Base-by-base conservation (phyloP, 2,888 invertebrate species). In the Achlya flavicornis region DNA sequence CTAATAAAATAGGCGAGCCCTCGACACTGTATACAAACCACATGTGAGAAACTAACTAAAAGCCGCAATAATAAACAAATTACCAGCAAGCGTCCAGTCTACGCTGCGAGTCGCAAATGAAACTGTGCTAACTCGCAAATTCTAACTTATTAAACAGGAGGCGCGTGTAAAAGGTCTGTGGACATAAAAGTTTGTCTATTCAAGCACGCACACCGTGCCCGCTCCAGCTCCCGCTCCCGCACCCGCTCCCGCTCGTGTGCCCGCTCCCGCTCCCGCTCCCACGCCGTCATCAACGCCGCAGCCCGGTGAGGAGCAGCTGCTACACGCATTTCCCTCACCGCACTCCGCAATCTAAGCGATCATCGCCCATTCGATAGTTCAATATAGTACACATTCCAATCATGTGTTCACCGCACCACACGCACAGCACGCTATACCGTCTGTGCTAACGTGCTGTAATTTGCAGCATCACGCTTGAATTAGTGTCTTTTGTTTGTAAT, bases 51-150 rank as follows among this genome's bases (percentile, higher is more conserved):
- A 46, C 46, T 12, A 46, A 48, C 48, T 48, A 48, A 48, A 48
- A 48, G 48, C 16, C 53, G 53, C 53, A 19, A 53, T 53, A n/a
- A 53, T 19, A 53, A 53, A 53, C 19, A 53, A 48, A 53, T 53
- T 53, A 53, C 19, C 46, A 46, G n/a, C 14, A 14, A 48, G n/a
- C 16, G 53, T n/a, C 53, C 16, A 48, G 46, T 46, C 46, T 4
- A 4, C 48, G 16, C 48, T 14, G 16, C 6, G 48, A 16, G 48
- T 4, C n/a, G 7, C n/a, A 6, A 12, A 43, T 14, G 43, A 14
- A 43, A 48, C 48, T 16, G 48, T 5, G 14, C 48, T 16, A 48
- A 48, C 48, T 48, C 48, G 16, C n/a, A 19, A 46, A 53, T 10
- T 8, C 53, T 10, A 53, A 53, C 7, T 53, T 53, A 53, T 19